Evolutionary conservation across 2,888 invertebrate species (phyloP).

Genomic region (Epinotia brunnichana): DNA sequence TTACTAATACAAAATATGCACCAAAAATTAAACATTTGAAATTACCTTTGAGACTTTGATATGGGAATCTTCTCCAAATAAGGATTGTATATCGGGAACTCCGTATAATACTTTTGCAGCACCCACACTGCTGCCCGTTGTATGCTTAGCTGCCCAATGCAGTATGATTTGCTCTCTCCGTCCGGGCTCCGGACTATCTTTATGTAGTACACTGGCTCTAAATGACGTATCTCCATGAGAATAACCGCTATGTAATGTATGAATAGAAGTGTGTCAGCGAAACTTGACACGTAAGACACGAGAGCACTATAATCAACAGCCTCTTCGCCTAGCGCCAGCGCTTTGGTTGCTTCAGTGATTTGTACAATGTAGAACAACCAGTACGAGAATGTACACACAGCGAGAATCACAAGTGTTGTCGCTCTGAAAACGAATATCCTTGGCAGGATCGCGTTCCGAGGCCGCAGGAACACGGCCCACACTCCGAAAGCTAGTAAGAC

Average conservation of each 20-base stretch:
- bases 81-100: conserved; percentile 98
- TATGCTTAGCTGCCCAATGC: conserved; percentile 95
- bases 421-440: conserved; percentile 95
- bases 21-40: no score
- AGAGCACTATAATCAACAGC: conserved; percentile 93
- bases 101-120: conserved; percentile 96
- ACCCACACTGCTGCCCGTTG: conserved; percentile 98
- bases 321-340: conserved; percentile 90
- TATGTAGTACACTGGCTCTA: conserved; percentile 94
- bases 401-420: conserved; percentile 92
- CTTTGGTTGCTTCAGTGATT: conserved; percentile 91
- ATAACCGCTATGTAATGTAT: conserved; percentile 97
- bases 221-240: conserved; percentile 95
- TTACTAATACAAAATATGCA: no score
- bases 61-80: conserved; percentile 96
- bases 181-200: conserved; percentile 98
- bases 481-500: conserved; percentile 94
- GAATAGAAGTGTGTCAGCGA: conserved; percentile 96
- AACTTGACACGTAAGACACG: conserved; percentile 95
- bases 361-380: conserved; percentile 99
- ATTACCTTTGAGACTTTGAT: conserved; percentile 87
- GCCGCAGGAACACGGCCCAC: conserved; percentile 96
- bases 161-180: conserved; percentile 94
- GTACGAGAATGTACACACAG: conserved; percentile 97
- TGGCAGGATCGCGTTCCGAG: conserved; percentile 93